Evolutionary conservation across 2,113 vertebrate species (phyloP), one percentile per base, ranked within the genome.

Genomic region (Tylochromis polylepis): DNA sequence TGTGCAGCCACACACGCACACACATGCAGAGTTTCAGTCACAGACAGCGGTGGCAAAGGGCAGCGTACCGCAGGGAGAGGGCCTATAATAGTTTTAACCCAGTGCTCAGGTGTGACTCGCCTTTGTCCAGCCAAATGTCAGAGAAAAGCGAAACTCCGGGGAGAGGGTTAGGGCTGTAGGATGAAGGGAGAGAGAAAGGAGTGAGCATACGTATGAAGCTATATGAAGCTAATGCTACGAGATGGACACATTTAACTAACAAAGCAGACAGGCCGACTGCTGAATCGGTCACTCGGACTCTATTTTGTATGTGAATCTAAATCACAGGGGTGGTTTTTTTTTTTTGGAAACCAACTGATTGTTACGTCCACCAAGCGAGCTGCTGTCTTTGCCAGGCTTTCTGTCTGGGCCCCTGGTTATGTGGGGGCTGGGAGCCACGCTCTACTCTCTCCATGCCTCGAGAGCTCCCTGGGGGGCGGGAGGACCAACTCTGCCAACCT

Each of bases 401-500:
- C 65, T 56, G 59, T 89, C 87, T 75, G 62, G 89, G 87, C 80
- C 85, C 87, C 59, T 27, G 49, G 88, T 87, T 72, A 81, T 34
- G 83, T 91, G 91, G 92, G 94, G 93, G 94, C 89, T 91, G 92
- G 93, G 93, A 88, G 89, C 86, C 87, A 29, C 81, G 82, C 90
- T 90, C 88, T 72, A 60, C 85, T 94, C 89, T 94, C 91, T 95
- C 93, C 93, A 92, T 86, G 92, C 93, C 94, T 94, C 91, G 87
- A 95, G 92, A 91, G 88, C 89, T 93, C 93, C 92, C 97, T 95
- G 94, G 93, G 85, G 97, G 97, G 96, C 95, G 62, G 72, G 95
- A 96, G 95, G 97, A 97, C 97, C 97, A 97, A 98, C 97, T 97
- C 96, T 97, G 98, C 97, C 97, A 98, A 96, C 97, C 97, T 97